Evolutionary conservation across 2,113 vertebrate genomes (phyloP).

Genomic region (Cisticola juncidis): DNA sequence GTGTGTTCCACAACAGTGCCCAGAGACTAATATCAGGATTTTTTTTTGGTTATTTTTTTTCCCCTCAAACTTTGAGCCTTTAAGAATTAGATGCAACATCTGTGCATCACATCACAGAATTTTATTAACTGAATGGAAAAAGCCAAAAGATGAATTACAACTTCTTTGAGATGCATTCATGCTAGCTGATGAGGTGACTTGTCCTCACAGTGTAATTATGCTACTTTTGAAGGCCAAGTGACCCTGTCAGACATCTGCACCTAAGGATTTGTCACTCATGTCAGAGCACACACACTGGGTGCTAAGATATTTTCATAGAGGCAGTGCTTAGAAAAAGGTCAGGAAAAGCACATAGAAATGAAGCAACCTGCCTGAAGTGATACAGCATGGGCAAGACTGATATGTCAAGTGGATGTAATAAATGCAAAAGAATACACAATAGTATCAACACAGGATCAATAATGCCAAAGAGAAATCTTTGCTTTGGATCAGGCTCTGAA

Average conservation of each 20-base stretch:
- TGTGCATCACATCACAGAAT: not conserved
- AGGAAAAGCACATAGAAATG: not conserved
- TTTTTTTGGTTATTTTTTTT: no score
- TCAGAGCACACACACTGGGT: not conserved
- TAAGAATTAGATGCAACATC: not conserved
- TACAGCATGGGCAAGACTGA: not conserved
- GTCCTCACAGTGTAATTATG: not conserved
- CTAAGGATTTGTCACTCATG: not conserved
- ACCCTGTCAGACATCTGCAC: not conserved
- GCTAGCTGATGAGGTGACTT: not conserved
- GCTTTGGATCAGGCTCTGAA: not conserved
- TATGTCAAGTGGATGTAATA: not conserved
- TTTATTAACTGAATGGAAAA: not conserved
- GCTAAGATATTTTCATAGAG: not conserved
- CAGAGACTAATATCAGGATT: not conserved
- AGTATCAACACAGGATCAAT: not conserved
- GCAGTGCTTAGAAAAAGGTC: not conserved
- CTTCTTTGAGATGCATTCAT: not conserved
- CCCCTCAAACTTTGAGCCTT: not conserved
- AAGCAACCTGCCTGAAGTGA: not conserved
- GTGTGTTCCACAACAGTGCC: accelerated
- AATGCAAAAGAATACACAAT: not conserved
- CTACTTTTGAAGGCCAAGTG: not conserved
- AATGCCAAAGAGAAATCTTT: not conserved
- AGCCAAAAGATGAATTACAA: not conserved